These are phyloP conservation scores for Acronicta psi DNA, from an alignment of 2,888 invertebrate species.

Conservation along the genomic window DNA sequence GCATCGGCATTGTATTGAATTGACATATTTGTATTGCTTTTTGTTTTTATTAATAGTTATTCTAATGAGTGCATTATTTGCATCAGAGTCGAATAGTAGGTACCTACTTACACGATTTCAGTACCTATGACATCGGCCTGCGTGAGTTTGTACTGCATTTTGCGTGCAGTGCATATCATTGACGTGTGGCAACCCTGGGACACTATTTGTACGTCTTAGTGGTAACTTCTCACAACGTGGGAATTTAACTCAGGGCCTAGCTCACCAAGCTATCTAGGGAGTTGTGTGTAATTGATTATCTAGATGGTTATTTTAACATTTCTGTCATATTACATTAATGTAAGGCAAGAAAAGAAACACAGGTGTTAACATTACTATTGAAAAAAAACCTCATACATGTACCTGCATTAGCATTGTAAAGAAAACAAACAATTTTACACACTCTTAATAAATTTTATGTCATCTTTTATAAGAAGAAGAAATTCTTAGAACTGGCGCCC, in stretches of 20 bases:
- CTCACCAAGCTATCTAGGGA: constrained; percentile 7
- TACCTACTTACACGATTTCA: too few relatives aligned
- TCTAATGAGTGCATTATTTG: not conserved
- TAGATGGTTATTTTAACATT: constrained; percentile 8
- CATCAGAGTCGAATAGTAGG: not conserved
- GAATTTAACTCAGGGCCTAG: constrained; percentile 5
- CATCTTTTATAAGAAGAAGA: constrained; percentile 45
- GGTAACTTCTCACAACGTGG: not conserved
- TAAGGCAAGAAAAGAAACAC: not conserved
- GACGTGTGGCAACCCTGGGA: constrained; percentile 2
- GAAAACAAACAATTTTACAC: constrained; percentile 45
- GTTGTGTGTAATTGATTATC: constrained; percentile 18
- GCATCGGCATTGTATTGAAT: too few relatives aligned
- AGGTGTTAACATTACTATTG: not conserved
- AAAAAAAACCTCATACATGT: not conserved
- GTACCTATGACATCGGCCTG: too few relatives aligned
- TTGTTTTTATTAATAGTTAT: too few relatives aligned
- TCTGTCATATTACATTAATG: not conserved
- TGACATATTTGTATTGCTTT: too few relatives aligned
- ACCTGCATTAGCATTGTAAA: constrained; percentile 21
- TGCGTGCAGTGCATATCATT: not conserved
- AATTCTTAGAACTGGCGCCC: constrained; percentile 35
- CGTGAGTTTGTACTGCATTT: not conserved
- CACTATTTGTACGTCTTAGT: constrained; percentile 7
- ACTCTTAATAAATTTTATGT: constrained; percentile 49